phyloP scores from a whole-genome alignment of 2,113 vertebrate genomes.

The Rhynchomys soricoides region DNA sequence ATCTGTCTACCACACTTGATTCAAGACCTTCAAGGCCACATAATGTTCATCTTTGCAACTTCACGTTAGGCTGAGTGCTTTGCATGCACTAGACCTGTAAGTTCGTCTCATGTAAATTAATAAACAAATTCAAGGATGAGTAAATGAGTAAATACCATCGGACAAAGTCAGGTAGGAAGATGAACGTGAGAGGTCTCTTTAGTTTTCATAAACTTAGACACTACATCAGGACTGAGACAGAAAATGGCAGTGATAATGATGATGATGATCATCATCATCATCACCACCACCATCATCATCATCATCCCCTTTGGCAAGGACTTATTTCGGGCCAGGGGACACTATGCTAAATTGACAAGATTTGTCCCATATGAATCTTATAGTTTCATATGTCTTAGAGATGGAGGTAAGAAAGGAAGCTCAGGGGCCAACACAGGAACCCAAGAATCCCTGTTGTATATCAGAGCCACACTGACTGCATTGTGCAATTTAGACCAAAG shows the following conservation, averaged over 20 bases:
- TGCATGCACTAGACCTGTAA: neutral
- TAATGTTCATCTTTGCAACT: neutral
- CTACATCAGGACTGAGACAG: neutral
- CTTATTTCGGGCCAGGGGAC: neutral
- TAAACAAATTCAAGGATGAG: neutral
- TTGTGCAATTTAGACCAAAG: neutral
- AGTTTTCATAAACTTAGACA: slow-evolving; percentile 38
- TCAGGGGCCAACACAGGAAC: neutral
- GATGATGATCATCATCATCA: neutral
- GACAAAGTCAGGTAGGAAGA: neutral
- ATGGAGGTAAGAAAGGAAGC: slow-evolving; percentile 9
- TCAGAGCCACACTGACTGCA: neutral
- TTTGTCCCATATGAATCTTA: neutral
- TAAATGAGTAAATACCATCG: neutral
- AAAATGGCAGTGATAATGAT: neutral
- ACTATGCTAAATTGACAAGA: neutral
- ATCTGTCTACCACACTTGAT: slow-evolving; percentile 2
- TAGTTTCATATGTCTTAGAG: neutral
- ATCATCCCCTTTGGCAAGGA: neutral
- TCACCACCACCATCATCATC: neutral
- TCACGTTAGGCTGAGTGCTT: neutral
- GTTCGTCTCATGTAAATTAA: slow-evolving; percentile 18
- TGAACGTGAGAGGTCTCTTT: neutral
- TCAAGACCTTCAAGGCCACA: slow-evolving; percentile 8
- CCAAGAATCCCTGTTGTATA: neutral